Percentiles rank a stretch among this genome's conserved stretches.
Conservation (phyloP, 2,797 vertebrate genomes). For the Antrozous pallidus region DNA sequence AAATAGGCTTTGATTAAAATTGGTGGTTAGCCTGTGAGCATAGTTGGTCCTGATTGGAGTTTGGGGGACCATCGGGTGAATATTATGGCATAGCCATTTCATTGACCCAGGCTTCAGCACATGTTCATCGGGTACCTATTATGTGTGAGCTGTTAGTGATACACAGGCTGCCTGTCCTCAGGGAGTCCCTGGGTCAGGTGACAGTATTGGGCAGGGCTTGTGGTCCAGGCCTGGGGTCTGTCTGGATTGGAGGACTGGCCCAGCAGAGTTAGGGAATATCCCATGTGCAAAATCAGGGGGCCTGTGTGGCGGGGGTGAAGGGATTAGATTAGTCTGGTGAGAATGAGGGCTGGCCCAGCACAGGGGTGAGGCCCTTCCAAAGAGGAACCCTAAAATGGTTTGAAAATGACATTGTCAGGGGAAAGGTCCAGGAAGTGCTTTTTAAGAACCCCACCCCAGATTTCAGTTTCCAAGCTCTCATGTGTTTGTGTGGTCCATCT, state of each 20-base stretch:
- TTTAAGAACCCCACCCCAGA: background rate
- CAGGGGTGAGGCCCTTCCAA: background rate
- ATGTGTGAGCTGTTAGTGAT: background rate
- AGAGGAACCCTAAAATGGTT: background rate
- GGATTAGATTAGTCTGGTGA: background rate
- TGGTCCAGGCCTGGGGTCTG: background rate
- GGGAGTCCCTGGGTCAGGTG: background rate
- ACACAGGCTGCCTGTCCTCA: too few species aligned
- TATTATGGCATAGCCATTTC: background rate
- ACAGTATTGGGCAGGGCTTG: background rate
- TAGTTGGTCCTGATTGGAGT: background rate
- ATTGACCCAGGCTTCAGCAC: background rate
- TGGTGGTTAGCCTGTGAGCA: background rate
- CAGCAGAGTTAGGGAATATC: background rate
- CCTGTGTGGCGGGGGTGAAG: background rate
- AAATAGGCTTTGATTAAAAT: background rate
- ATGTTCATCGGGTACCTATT: background rate
- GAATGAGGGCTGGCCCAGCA: background rate
- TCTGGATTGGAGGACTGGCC: background rate
- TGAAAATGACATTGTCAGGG: background rate
- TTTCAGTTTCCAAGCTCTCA: background rate
- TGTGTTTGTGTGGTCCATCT: background rate
- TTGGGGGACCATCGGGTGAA: background rate
- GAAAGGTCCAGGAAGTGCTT: background rate
- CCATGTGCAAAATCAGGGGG: background rate